phyloP scores from a whole-genome alignment of 2,797 vertebrate genomes.

The Sebastiscus albofasciatus region DNA sequence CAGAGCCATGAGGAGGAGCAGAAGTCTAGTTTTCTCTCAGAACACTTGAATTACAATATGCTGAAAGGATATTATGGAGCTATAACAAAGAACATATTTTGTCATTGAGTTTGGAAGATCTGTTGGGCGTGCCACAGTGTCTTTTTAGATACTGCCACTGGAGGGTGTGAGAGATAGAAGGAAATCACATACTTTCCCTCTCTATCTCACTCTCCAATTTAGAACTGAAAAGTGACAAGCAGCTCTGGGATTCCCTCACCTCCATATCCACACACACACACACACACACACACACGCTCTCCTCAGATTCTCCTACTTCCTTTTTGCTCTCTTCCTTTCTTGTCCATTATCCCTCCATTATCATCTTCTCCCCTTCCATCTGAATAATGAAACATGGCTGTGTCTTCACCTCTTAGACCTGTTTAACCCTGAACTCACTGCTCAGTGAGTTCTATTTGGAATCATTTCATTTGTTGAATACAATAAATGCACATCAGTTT shows the following conservation, averaged over 20 bases:
- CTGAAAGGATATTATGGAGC: no score
- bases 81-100: background rate
- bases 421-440: slow-evolving; percentile 1
- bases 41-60: no score
- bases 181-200: background rate
- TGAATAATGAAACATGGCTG: slow-evolving; percentile 7
- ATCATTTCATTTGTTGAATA: background rate
- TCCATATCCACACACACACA: background rate
- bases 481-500: background rate
- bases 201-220: background rate
- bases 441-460: background rate
- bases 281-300: background rate
- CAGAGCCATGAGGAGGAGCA: no score
- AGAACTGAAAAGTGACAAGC: background rate
- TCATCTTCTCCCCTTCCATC: background rate
- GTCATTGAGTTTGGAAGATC: background rate
- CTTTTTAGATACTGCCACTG: background rate
- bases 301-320: background rate
- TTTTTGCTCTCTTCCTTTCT: background rate
- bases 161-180: background rate
- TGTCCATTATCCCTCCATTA: slow-evolving; percentile 5
- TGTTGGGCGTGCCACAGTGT: background rate
- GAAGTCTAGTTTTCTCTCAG: no score
- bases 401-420: background rate
- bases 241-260: slow-evolving; percentile 20